Evolutionary conservation across 2,888 invertebrate genomes (phyloP).

Genomic region (Leptinotarsa haldemani): DNA sequence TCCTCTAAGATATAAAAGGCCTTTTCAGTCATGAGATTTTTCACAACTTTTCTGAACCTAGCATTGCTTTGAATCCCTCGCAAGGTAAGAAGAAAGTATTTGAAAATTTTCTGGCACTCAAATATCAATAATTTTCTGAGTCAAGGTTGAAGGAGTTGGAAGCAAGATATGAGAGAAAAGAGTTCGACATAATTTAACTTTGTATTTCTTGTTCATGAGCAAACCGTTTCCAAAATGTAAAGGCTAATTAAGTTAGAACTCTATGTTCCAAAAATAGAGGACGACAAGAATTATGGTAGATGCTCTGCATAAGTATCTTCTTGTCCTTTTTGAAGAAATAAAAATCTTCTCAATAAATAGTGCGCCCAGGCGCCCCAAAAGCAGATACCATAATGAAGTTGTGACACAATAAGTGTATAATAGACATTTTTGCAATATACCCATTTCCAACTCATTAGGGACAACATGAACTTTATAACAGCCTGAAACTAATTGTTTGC

Average conservation of each 20-base stretch:
- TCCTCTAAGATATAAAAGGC: not conserved
- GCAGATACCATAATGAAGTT: slow-evolving; percentile 12
- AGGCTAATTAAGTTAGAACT: not conserved
- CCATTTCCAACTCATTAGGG: slow-evolving; percentile 3
- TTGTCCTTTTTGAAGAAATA: not conserved
- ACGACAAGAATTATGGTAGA: not conserved
- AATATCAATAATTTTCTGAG: not conserved
- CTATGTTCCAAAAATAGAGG: slow-evolving; percentile 6
- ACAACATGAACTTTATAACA: not conserved
- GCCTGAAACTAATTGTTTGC: not conserved
- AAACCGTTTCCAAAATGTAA: not conserved
- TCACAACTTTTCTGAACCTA: not conserved
- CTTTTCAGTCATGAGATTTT: not conserved
- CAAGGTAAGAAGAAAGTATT: not conserved
- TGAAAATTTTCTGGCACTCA: not conserved
- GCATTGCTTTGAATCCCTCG: not conserved
- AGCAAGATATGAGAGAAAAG: not conserved
- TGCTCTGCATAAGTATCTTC: not conserved
- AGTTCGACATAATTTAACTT: not conserved
- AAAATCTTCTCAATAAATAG: slow-evolving; percentile 2
- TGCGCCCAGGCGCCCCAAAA: slow-evolving; percentile 4
- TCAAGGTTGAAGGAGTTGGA: not conserved
- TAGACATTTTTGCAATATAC: not conserved
- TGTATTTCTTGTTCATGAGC: not conserved
- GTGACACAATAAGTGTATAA: not conserved